A percentile compares a stretch with the other conserved stretches of the same genome.
Evolutionary conservation across 2,113 vertebrate species (phyloP).

Genomic region (Podarcis raffonei): DNA sequence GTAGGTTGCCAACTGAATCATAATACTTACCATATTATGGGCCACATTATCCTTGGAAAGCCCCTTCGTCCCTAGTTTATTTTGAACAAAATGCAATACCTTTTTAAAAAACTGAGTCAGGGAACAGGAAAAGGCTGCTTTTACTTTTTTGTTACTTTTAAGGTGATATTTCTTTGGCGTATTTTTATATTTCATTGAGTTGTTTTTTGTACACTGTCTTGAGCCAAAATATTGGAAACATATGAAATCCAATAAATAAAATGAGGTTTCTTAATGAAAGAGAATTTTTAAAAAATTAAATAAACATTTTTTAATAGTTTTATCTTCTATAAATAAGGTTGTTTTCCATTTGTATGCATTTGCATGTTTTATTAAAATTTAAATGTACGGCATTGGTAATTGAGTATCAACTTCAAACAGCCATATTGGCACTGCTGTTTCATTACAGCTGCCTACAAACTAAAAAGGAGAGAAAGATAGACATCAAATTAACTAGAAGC

Average conservation of each 20-base stretch:
- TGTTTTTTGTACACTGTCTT: background rate
- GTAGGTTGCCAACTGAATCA: too few relatives aligned
- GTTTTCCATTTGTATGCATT: conserved; percentile 35
- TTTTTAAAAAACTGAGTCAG: background rate
- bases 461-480: background rate
- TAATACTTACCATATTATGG: background rate
- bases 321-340: conserved; percentile 62
- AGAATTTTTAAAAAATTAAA: conserved; percentile 39
- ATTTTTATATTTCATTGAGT: background rate
- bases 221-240: background rate
- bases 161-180: background rate
- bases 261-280: background rate
- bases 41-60: background rate
- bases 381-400: conserved; percentile 42
- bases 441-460: background rate
- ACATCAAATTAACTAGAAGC: background rate
- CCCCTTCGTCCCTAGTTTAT: background rate
- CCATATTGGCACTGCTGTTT: conserved; percentile 30
- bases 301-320: conserved; percentile 42
- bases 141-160: background rate
- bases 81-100: background rate
- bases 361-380: conserved; percentile 58
- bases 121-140: background rate
- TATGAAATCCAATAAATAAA: background rate
- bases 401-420: conserved; percentile 2